Conservation (phyloP, 2,113 vertebrate genomes). For the Megaptera novaeangliae region DNA sequence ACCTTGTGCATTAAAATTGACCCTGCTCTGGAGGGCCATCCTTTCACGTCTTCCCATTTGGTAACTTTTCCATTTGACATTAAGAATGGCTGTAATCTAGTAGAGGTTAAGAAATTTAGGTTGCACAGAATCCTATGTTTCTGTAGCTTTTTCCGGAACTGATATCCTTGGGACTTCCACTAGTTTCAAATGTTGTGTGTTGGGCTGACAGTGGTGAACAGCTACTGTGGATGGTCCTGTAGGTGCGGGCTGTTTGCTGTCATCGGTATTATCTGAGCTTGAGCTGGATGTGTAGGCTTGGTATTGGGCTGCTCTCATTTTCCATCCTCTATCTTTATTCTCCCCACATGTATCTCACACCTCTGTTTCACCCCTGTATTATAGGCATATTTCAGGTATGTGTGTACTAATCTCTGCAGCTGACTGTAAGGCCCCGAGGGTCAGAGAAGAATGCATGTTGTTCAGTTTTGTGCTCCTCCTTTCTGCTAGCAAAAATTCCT, state of each 20-base stretch:
- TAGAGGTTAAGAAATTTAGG: neutral
- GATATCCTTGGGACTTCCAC: neutral
- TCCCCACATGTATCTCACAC: fast-evolving
- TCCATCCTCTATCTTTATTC: neutral
- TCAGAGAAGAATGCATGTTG: neutral
- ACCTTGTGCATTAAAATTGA: neutral
- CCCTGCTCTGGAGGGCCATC: neutral
- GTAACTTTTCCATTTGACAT: neutral
- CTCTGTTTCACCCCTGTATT: neutral
- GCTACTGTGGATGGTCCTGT: fast-evolving
- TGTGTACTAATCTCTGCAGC: too few species aligned
- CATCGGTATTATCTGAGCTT: fast-evolving
- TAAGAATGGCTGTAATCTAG: neutral
- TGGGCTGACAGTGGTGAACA: neutral
- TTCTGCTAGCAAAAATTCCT: neutral
- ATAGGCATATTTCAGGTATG: neutral
- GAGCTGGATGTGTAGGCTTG: fast-evolving
- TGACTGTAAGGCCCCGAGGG: neutral
- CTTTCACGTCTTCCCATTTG: neutral
- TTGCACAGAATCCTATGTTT: fast-evolving
- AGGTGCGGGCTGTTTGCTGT: neutral
- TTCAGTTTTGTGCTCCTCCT: neutral
- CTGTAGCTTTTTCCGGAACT: neutral
- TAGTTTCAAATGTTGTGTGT: neutral
- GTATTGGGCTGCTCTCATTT: neutral